A percentile compares a stretch with the other conserved stretches of the same genome.
Conservation (phyloP, 2,888 invertebrate genomes). For the Rambutsinella grinnellia region DNA sequence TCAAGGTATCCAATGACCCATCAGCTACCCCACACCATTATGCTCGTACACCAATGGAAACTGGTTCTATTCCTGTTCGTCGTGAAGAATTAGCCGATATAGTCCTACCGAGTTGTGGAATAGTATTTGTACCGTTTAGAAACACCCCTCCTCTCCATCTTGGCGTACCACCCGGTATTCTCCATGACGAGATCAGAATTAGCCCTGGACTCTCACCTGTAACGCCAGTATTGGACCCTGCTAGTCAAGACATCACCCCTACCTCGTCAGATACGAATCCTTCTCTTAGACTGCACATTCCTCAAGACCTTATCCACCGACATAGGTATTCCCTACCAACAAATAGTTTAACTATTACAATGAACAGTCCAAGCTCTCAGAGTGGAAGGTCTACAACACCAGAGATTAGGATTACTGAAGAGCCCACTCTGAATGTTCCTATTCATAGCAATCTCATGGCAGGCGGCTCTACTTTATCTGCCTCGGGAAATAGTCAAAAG, state of each 20-base stretch:
- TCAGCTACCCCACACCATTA: conserved; percentile 4
- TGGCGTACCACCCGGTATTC: conserved; percentile 7
- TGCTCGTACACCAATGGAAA: conserved; percentile 53
- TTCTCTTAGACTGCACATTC: conserved; percentile 32
- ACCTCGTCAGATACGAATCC: conserved; percentile 36
- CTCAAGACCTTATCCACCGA: conserved; percentile 43
- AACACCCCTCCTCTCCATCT: conserved; percentile 9
- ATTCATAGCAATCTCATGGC: conserved; percentile 37
- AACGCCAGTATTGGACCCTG: conserved; percentile 49
- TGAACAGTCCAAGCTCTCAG: conserved; percentile 9
- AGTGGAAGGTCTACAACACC: conserved; percentile 73
- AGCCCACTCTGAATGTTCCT: conserved; percentile 64
- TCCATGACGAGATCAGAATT: conserved; percentile 11
- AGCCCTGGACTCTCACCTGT: conserved; percentile 47
- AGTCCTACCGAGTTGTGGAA: conserved; percentile 77
- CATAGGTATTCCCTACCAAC: conserved; percentile 63
- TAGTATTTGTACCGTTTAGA: conserved; percentile 69
- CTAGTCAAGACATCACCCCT: conserved; percentile 42
- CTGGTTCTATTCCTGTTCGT: not conserved
- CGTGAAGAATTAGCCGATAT: conserved; percentile 54
- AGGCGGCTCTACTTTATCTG: not conserved
- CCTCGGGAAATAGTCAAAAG: conserved; percentile 17
- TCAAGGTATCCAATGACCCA: too few species aligned
- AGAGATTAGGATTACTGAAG: conserved; percentile 74
- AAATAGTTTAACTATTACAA: conserved; percentile 50